Evolutionary conservation across 2,113 vertebrate species (phyloP).

Genomic region (Apeltes quadracus): DNA sequence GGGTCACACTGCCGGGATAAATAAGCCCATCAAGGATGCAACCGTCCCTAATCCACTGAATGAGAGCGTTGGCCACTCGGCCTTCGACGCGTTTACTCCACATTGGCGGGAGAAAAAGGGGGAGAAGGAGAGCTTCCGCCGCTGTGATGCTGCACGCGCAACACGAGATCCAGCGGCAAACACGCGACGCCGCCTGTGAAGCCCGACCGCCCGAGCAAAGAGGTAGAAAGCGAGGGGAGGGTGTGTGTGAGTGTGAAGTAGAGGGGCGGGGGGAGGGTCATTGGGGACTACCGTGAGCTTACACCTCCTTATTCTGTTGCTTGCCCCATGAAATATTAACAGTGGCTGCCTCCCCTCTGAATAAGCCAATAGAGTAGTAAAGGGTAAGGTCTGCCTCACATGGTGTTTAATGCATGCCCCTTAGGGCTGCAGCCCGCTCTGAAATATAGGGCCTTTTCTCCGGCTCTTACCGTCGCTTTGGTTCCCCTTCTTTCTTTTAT

Average conservation of each 20-base stretch:
- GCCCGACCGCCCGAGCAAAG: slow-evolving; percentile 29
- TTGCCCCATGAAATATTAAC: slow-evolving; percentile 77
- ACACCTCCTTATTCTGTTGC: slow-evolving; percentile 64
- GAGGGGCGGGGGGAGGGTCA: slow-evolving; percentile 5
- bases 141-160: slow-evolving; percentile 7
- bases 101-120: slow-evolving; percentile 28
- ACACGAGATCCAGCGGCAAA: slow-evolving; percentile 29
- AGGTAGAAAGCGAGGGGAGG: neutral
- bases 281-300: slow-evolving; percentile 58
- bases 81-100: slow-evolving; percentile 34
- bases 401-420: slow-evolving; percentile 69
- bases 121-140: neutral
- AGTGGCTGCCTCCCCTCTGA: slow-evolving; percentile 61
- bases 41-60: slow-evolving; percentile 64
- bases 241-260: no score
- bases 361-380: slow-evolving; percentile 72
- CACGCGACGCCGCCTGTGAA: slow-evolving; percentile 40
- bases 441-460: slow-evolving; percentile 54
- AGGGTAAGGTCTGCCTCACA: slow-evolving; percentile 70
- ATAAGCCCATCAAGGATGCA: slow-evolving; percentile 47
- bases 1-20: slow-evolving; percentile 36
- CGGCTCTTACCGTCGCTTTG: slow-evolving; percentile 24
- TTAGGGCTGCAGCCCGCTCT: slow-evolving; percentile 51
- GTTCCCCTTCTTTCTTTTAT: slow-evolving; percentile 4
- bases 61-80: slow-evolving; percentile 60